phyloP scores from a whole-genome alignment of 2,797 vertebrate species.

The Characodon lateralis region DNA sequence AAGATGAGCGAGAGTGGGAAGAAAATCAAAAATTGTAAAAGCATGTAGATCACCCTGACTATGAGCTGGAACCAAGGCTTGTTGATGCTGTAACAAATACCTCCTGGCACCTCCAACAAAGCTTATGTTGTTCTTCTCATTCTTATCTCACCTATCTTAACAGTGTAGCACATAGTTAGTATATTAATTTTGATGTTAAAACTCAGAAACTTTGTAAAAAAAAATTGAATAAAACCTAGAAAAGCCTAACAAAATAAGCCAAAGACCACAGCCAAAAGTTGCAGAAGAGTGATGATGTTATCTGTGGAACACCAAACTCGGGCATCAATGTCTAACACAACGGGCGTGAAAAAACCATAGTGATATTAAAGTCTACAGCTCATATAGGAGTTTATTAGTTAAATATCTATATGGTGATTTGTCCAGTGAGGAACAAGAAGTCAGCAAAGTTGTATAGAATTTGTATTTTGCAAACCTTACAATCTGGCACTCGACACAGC shows the following conservation, averaged over 20 bases:
- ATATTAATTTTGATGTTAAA: not conserved
- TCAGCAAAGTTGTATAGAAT: no score
- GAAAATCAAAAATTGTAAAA: constrained; percentile 38
- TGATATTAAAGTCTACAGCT: no score
- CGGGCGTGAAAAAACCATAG: no score
- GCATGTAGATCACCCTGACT: constrained; percentile 51
- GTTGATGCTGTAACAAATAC: constrained; percentile 69
- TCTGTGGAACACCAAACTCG: not conserved
- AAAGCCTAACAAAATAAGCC: not conserved
- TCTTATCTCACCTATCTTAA: not conserved
- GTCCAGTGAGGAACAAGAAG: no score
- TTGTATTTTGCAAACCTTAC: no score
- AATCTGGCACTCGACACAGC: no score
- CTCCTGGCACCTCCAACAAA: constrained; percentile 20
- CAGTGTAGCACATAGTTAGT: not conserved
- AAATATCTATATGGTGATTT: no score
- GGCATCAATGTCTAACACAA: not conserved
- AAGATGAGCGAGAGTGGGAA: constrained; percentile 32
- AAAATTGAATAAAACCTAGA: not conserved
- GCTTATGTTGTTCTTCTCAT: not conserved
- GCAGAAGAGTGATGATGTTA: not conserved
- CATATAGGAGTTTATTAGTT: no score
- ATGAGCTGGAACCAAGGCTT: constrained; percentile 56
- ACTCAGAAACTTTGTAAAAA: not conserved
- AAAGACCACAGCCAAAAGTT: not conserved